phyloP scores from a whole-genome alignment of 2,113 vertebrate genomes.

The Sorex fumeus region DNA sequence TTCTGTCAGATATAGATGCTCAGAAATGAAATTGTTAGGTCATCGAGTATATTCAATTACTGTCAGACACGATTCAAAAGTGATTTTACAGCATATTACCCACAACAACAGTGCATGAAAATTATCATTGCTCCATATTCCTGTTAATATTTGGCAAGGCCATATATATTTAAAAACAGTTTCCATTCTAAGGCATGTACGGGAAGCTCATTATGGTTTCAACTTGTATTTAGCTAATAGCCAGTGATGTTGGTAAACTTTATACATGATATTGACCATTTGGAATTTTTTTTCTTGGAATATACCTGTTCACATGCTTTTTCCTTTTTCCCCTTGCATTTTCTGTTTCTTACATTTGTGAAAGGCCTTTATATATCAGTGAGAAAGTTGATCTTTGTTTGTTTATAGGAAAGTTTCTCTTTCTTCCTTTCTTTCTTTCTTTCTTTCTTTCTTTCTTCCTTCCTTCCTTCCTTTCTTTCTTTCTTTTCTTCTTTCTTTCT shows the following conservation, averaged over 20 bases:
- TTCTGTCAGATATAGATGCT: not conserved
- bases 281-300: slow-evolving; percentile 29
- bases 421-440: too few relatives aligned
- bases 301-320: not conserved
- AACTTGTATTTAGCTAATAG: slow-evolving; percentile 1
- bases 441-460: too few relatives aligned
- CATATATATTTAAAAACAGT: not conserved
- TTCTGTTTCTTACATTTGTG: slow-evolving; percentile 44
- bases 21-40: slow-evolving; percentile 1
- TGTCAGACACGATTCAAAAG: slow-evolving; percentile 21
- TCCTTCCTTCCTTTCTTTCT: too few relatives aligned
- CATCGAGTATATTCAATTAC: slow-evolving; percentile 22
- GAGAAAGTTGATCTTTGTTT: not conserved
- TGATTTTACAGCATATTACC: slow-evolving; percentile 29
- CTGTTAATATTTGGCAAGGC: slow-evolving; percentile 36
- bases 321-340: not conserved
- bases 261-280: not conserved
- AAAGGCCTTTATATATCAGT: slow-evolving; percentile 10
- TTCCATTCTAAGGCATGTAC: not conserved
- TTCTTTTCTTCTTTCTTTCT: too few relatives aligned
- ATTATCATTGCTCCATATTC: not conserved
- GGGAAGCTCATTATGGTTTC: not conserved
- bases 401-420: not conserved
- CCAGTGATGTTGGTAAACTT: slow-evolving; percentile 9
- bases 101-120: not conserved